Evolutionary conservation across 2,113 vertebrate species (phyloP).

Genomic region (Telmatochromis sp.): DNA sequence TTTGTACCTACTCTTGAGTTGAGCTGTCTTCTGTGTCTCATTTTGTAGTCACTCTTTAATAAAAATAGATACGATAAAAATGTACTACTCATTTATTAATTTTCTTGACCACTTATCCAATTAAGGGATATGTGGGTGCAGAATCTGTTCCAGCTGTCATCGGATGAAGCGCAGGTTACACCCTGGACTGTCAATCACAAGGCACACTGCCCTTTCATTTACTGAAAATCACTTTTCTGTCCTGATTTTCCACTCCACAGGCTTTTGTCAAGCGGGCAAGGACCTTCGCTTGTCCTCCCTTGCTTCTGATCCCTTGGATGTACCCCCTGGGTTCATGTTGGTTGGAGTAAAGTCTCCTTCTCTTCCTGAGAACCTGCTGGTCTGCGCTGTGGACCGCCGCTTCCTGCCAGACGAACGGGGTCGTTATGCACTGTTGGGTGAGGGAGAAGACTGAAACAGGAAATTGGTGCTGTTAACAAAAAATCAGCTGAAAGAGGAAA

Average conservation of each 20-base stretch:
- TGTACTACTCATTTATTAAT: background rate
- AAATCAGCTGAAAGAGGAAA: background rate
- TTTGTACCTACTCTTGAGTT: background rate
- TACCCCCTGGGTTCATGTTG: constrained; percentile 83
- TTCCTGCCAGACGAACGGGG: constrained; percentile 92
- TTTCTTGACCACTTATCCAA: background rate
- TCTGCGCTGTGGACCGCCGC: constrained; percentile 88
- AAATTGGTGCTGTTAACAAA: background rate
- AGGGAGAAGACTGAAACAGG: constrained; percentile 25
- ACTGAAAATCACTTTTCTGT: background rate
- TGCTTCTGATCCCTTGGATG: constrained; percentile 79
- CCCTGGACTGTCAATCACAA: background rate
- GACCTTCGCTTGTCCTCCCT: constrained; percentile 86
- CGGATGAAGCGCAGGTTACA: background rate
- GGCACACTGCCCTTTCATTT: background rate
- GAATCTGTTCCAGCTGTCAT: background rate
- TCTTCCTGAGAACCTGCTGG: constrained; percentile 84
- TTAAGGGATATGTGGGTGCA: background rate
- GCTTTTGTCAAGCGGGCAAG: constrained; percentile 92
- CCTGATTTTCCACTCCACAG: constrained; percentile 19
- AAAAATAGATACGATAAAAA: background rate
- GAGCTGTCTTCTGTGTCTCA: background rate
- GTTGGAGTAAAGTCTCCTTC: constrained; percentile 87
- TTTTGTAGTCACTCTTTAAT: background rate
- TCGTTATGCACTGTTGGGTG: constrained; percentile 88